Base-by-base conservation (phyloP, 2,888 invertebrate genomes). In the Ashinkailepas kermadecensis region DNA sequence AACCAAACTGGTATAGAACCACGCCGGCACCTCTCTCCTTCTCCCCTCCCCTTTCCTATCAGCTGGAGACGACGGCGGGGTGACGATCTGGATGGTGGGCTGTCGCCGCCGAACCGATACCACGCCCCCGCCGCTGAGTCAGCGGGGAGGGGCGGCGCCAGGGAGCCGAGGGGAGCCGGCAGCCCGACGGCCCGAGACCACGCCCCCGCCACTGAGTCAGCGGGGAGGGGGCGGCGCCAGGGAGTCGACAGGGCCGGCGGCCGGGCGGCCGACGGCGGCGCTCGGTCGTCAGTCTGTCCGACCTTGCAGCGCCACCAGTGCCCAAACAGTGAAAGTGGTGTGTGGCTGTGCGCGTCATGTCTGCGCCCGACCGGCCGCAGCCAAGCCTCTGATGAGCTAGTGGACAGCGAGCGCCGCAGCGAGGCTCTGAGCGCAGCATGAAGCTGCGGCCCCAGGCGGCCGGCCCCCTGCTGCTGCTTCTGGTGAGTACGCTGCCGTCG, bases 251-350 rank as follows among this genome's bases (percentile, higher is more conserved):
- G 18, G 7, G 62, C 62, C 62, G 62, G 18, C 13, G 62, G 13
- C 58, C 12, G 12, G 12, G 58, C 58, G 58, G 58, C 13, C 62
- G 62, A 18, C 62, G 15, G 15, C 39, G 39, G 39, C 39, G 39
- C 39, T 1, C 39, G 39, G 39, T 39, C 39, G 39, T 4, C 39
- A 39, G 39, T 39, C 62, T 13, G 62, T 8, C 65, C 65, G 65
- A 23, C 65, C 65, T 65, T 65, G 65, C 65, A 65, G 65, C n/a
- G 65, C 65, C 23, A n/a, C 7, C 65, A 65, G 65, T 65, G 23
- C 65, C 65, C 65, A 65, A 65, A 65, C 65, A 65, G 65, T 65
- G 65, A 65, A 65, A 65, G 65, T 65, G 65, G 65, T n/a, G 65
- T 65, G 23, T 9, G 65, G 65, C 6, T 8, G 65, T 65, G n/a